phyloP scores from a whole-genome alignment of 2,888 invertebrate species.

The Chouioia cunea region DNA sequence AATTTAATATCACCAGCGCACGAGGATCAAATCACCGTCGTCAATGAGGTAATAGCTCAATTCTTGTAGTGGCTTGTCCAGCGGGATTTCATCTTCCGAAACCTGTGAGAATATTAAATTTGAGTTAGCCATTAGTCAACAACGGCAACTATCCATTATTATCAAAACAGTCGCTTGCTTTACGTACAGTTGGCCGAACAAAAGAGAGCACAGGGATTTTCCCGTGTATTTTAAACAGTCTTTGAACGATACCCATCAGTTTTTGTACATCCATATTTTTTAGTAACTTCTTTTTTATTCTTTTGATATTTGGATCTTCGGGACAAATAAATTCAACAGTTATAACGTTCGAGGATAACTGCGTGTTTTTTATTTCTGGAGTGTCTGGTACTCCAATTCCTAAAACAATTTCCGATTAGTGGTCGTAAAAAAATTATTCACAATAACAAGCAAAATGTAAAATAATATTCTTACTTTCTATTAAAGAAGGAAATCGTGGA shows the following conservation, averaged over 20 bases:
- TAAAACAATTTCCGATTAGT: constrained; percentile 65
- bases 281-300: constrained; percentile 78
- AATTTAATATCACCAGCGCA: constrained; percentile 72
- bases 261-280: constrained; percentile 86
- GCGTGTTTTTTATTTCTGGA: constrained; percentile 78
- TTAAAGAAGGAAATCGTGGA: constrained; percentile 81
- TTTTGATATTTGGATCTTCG: constrained; percentile 68
- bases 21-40: constrained; percentile 84
- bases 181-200: constrained; percentile 66
- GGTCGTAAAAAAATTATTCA: not conserved
- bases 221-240: constrained; percentile 75
- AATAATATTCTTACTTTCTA: constrained; percentile 76
- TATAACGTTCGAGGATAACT: constrained; percentile 71
- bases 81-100: constrained; percentile 77
- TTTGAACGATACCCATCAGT: constrained; percentile 82
- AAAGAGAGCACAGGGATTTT: constrained; percentile 68
- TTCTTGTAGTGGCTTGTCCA: constrained; percentile 87
- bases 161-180: constrained; percentile 8
- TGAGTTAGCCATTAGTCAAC: not conserved
- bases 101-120: constrained; percentile 63
- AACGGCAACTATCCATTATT: not conserved
- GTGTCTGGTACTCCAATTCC: constrained; percentile 87
- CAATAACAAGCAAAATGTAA: not conserved
- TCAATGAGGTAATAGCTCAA: constrained; percentile 87
- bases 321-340: constrained; percentile 74